Percentiles rank a stretch among this genome's conserved stretches.
These are phyloP conservation scores for Carcharodon carcharias DNA, from an alignment of 2,797 vertebrate genomes.

Conservation along the genomic window DNA sequence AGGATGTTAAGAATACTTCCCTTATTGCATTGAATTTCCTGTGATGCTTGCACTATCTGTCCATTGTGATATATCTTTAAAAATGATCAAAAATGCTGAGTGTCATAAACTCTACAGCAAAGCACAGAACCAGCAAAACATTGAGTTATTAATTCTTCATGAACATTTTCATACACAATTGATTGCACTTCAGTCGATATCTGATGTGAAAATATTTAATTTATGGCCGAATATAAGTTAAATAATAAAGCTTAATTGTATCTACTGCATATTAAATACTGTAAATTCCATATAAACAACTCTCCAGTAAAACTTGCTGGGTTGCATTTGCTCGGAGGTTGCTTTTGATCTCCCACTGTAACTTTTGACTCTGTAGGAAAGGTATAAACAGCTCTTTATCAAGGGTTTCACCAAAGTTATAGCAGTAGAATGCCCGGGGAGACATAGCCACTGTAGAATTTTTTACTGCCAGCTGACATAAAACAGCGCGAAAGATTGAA, in stretches of 20 bases:
- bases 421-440: neutral
- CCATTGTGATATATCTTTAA: slow-evolving; percentile 14
- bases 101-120: neutral
- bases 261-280: neutral
- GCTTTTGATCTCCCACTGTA: neutral
- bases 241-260: neutral
- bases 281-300: neutral
- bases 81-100: slow-evolving; percentile 11
- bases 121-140: slow-evolving; percentile 19
- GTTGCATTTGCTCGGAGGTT: neutral
- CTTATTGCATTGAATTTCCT: slow-evolving; percentile 18
- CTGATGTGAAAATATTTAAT: slow-evolving; percentile 13
- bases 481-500: neutral
- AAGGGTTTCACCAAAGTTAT: neutral
- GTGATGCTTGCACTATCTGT: neutral
- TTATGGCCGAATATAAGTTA: neutral
- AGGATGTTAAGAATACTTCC: slow-evolving; percentile 10
- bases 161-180: neutral
- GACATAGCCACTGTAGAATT: too few species aligned
- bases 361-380: neutral
- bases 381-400: neutral
- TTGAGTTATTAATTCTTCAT: slow-evolving; percentile 4
- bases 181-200: slow-evolving; percentile 22
- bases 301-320: neutral
- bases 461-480: neutral